Conservation (phyloP, 2,797 vertebrate species). For the Leucoraja ocellata region DNA sequence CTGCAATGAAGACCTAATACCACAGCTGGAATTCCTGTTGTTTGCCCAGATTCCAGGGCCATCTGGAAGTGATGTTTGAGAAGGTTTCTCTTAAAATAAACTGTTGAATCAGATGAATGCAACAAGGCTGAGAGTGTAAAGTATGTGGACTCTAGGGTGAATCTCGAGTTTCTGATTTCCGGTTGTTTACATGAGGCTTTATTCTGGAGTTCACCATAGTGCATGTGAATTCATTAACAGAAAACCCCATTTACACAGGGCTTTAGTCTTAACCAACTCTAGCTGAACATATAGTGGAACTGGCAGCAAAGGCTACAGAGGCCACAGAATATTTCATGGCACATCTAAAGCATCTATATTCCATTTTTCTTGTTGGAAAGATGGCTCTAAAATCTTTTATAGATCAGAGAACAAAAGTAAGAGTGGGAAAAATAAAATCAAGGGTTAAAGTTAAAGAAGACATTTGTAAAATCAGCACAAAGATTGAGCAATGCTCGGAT, state of each 20-base stretch:
- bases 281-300: neutral
- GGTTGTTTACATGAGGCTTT: constrained; percentile 24
- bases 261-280: neutral
- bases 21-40: constrained; percentile 27
- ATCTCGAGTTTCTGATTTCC: constrained; percentile 32
- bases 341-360: too few relatives aligned
- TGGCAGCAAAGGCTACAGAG: neutral
- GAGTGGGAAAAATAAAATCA: neutral
- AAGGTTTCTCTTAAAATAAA: constrained; percentile 35
- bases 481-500: neutral
- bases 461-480: neutral
- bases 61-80: constrained; percentile 37
- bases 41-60: constrained; percentile 19
- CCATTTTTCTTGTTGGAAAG: neutral
- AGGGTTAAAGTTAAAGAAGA: neutral
- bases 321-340: neutral
- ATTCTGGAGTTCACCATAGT: neutral
- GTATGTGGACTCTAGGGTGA: constrained; percentile 27
- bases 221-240: neutral
- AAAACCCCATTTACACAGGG: neutral
- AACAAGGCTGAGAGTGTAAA: constrained; percentile 24
- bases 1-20: neutral
- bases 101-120: constrained; percentile 22
- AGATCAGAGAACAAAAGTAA: neutral
- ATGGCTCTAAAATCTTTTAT: neutral